These are phyloP conservation scores for Phalanger gymnotis DNA, from an alignment of 2,797 vertebrate genomes.

Conservation along the genomic window DNA sequence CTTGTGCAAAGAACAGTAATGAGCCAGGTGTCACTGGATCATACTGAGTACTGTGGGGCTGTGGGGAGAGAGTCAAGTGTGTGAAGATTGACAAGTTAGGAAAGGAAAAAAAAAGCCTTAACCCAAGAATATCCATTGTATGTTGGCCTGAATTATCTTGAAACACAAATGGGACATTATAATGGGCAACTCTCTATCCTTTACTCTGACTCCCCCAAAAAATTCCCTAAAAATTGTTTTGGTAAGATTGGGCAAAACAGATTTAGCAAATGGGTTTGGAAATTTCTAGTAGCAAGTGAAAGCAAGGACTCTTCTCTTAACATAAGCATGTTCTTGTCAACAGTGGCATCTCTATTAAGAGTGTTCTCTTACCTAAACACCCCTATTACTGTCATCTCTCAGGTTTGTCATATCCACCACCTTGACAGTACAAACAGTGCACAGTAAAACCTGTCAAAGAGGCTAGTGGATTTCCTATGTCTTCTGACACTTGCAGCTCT, in stretches of 20 bases:
- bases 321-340: slow-evolving; percentile 79
- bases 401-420: slow-evolving; percentile 76
- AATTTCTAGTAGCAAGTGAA: slow-evolving; percentile 71
- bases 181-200: slow-evolving; percentile 46
- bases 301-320: slow-evolving; percentile 74
- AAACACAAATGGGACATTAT: slow-evolving; percentile 41
- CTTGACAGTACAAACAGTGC: slow-evolving; percentile 78
- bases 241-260: slow-evolving; percentile 29
- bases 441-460: slow-evolving; percentile 82
- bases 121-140: background rate
- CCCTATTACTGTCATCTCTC: slow-evolving; percentile 83
- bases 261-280: slow-evolving; percentile 65
- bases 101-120: background rate
- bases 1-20: background rate
- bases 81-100: background rate
- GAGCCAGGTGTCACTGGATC: background rate
- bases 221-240: slow-evolving; percentile 63
- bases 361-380: slow-evolving; percentile 82
- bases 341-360: slow-evolving; percentile 79
- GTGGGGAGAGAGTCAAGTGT: background rate
- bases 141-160: slow-evolving; percentile 14
- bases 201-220: slow-evolving; percentile 29
- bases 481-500: slow-evolving; percentile 82
- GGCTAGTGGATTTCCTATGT: slow-evolving; percentile 77
- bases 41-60: background rate